Conservation (phyloP, 2,888 invertebrate genomes). For the Prosapia bicincta region DNA sequence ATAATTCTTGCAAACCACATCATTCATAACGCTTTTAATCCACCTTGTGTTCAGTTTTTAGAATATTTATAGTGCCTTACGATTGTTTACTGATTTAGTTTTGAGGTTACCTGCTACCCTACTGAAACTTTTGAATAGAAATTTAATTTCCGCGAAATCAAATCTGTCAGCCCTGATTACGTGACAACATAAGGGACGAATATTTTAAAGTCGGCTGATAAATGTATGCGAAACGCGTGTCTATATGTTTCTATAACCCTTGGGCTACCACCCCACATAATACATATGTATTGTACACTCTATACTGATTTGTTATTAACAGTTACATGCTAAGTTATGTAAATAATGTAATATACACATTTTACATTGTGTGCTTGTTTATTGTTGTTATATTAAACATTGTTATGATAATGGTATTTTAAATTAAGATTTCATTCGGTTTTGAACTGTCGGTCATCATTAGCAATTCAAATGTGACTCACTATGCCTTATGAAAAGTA, state of each 20-base stretch:
- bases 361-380: neutral
- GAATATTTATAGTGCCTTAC: too few species aligned
- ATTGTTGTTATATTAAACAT: neutral
- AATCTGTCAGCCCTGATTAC: neutral
- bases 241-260: neutral
- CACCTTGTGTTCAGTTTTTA: too few species aligned
- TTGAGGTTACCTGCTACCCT: too few species aligned
- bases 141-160: neutral
- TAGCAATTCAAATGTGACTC: neutral
- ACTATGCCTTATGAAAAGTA: neutral
- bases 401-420: slow-evolving; percentile 2
- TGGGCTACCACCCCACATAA: neutral
- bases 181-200: neutral
- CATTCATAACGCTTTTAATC: too few species aligned
- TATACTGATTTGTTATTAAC: slow-evolving; percentile 2
- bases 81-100: too few species aligned
- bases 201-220: neutral
- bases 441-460: neutral
- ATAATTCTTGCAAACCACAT: too few species aligned
- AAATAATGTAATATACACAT: neutral
- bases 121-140: too few species aligned
- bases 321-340: neutral
- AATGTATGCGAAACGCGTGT: neutral
- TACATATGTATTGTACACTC: neutral
- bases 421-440: slow-evolving; percentile 2